Percentiles rank a stretch among this genome's conserved stretches.
These are phyloP conservation scores for Scolopax mira DNA, from an alignment of 2,113 vertebrate species.

Conservation along the genomic window DNA sequence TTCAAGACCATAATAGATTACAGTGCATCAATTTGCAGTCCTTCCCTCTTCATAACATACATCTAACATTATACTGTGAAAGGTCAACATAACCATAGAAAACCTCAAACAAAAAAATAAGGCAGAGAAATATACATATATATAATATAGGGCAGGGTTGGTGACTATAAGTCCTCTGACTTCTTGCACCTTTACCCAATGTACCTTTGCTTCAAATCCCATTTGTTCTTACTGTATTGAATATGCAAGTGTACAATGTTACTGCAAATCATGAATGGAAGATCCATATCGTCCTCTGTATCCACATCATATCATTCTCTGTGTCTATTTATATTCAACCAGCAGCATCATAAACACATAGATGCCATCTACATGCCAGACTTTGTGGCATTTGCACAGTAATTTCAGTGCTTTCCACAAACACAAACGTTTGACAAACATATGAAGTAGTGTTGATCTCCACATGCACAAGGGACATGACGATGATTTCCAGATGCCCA, in stretches of 20 bases:
- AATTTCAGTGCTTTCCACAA: not conserved
- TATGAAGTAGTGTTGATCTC: not conserved
- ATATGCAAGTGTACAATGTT: not conserved
- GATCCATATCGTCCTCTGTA: not conserved
- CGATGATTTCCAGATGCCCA: not conserved
- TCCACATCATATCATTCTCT: not conserved
- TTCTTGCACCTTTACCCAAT: not conserved
- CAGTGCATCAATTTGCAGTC: not conserved
- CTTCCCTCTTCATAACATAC: not conserved
- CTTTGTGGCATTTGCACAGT: not conserved
- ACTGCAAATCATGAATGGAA: not conserved
- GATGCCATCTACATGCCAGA: not conserved
- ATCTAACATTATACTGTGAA: not conserved
- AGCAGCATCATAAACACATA: not conserved
- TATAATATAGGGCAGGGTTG: not conserved
- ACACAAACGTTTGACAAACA: not conserved
- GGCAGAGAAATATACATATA: not conserved
- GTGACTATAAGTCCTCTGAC: not conserved
- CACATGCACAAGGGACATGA: not conserved
- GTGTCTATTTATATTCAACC: not conserved
- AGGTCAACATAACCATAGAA: not conserved
- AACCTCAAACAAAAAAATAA: not conserved
- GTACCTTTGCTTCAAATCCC: not conserved
- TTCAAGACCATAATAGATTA: not conserved
- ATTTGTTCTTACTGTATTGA: not conserved